A percentile compares a stretch with the other conserved stretches of the same genome.
phyloP scores from a whole-genome alignment of 2,797 vertebrate genomes.

The Myripristis jacobus region DNA sequence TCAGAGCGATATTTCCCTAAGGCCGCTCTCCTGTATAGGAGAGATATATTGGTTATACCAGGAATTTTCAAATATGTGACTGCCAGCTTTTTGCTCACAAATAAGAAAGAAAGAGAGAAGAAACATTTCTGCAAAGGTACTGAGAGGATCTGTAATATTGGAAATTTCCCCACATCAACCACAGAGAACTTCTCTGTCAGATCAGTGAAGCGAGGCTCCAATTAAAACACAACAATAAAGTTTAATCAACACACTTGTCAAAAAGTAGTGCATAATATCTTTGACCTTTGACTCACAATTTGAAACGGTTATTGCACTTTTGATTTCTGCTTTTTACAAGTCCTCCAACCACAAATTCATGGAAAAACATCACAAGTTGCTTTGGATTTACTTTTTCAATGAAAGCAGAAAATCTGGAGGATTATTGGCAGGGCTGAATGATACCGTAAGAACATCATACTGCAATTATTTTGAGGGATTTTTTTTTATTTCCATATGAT shows the following conservation, averaged over 20 bases:
- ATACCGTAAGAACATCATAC: no score
- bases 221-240: no score
- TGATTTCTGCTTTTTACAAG: no score
- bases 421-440: no score
- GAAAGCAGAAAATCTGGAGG: no score
- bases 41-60: constrained; percentile 40
- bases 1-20: constrained; percentile 60
- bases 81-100: constrained; percentile 6
- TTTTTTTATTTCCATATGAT: no score
- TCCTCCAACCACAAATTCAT: neutral
- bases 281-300: constrained; percentile 8
- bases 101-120: neutral
- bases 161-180: constrained; percentile 28
- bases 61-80: constrained; percentile 49
- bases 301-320: no score
- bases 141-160: neutral
- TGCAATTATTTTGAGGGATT: no score
- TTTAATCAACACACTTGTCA: constrained; percentile 3
- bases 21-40: constrained; percentile 34
- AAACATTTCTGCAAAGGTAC: neutral
- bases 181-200: constrained; percentile 5
- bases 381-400: no score
- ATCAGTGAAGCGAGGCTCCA: neutral
- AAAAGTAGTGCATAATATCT: neutral
- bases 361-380: no score